Conservation (phyloP, 2,797 vertebrate genomes). For the Xyrichtys novacula region DNA sequence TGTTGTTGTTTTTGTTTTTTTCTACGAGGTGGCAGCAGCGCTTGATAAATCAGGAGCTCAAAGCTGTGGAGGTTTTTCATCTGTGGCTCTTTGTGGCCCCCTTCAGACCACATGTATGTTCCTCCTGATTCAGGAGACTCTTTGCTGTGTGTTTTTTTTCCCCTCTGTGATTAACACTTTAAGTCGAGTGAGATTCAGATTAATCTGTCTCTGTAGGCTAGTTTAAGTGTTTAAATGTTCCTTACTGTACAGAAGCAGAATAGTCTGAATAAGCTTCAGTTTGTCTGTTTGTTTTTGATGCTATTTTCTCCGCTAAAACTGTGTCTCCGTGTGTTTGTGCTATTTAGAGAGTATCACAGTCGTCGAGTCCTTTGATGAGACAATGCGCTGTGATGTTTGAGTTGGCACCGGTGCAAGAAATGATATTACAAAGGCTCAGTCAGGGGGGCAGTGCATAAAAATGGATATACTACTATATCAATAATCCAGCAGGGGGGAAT, state of each 20-base stretch:
- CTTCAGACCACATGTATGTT: slow-evolving; percentile 71
- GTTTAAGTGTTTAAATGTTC: slow-evolving; percentile 13
- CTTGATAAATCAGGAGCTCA: slow-evolving; percentile 44
- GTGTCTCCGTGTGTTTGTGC: slow-evolving; percentile 28
- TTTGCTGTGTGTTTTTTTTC: slow-evolving; percentile 10
- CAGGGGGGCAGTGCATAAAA: slow-evolving; percentile 64
- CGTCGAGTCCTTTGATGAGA: slow-evolving; percentile 58
- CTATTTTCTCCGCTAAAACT: slow-evolving; percentile 37
- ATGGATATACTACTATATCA: slow-evolving; percentile 74
- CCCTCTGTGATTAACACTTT: not conserved
- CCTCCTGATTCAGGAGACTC: slow-evolving; percentile 46
- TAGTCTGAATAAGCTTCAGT: not conserved
- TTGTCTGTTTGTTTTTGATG: slow-evolving; percentile 20
- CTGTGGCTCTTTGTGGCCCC: slow-evolving; percentile 77
- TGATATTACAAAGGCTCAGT: slow-evolving; percentile 66
- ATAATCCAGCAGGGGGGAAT: slow-evolving; percentile 65
- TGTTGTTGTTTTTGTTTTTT: slow-evolving; percentile 30
- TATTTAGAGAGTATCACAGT: slow-evolving; percentile 64
- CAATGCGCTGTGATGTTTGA: slow-evolving; percentile 57
- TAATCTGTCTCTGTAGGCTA: not conserved
- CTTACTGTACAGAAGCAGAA: not conserved
- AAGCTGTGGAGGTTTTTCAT: slow-evolving; percentile 59
- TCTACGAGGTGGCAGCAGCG: slow-evolving; percentile 39
- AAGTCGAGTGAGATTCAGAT: not conserved
- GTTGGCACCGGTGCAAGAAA: slow-evolving; percentile 64